Evolutionary conservation across 2,797 vertebrate species (phyloP), one percentile per base, ranked within the genome.

Genomic region (Catamblyrhynchus diadema): DNA sequence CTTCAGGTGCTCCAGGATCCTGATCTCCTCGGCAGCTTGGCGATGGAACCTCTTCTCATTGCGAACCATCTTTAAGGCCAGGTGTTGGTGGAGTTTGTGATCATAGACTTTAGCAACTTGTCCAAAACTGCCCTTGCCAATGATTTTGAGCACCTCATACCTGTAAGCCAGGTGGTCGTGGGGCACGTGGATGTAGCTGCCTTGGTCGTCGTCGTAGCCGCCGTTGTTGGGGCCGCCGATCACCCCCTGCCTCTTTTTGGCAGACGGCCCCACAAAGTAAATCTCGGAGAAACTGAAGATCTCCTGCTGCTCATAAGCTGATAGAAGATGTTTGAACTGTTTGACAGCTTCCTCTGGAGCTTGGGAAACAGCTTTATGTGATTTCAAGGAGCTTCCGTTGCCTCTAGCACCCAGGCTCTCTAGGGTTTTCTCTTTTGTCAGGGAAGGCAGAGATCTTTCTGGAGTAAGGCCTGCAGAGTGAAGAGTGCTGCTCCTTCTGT

Each of bases 91-190:
- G 65, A 98, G 97, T 94, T 99, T 99, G 97, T 99, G 99, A 96
- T 99, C 99, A 0, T 99, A 99, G 32, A 99, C 99, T 93, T 99
- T 99, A 9, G 99, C 99, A 72, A 99, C 99, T 91, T 99, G 99
- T 21, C 99, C 99, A 64, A 99, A 99, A 95, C 99, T 99, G 57
- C 99, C 99, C 96, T 99, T 99, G 81, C 99, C 99, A 7, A 99
- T 99, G 61, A 99, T 97, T 97, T 99, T 99, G 78, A 99, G 98
- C 82, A 99, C 99, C 97, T 99, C 99, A 1, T 99, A 99, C 59
- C 99, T 98, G 93, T 99, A 99, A 30, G 99, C 99, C 33, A 99
- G 97, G 82, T 99, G 99, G 96, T 99, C 99, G 5, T 99, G 99
- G 60, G 99, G 98, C 39, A 99, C 99, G 0, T 99, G 98, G 60